Evolutionary conservation across 2,113 vertebrate genomes (phyloP), one percentile per base, ranked within the genome.

Genomic region (Podocnemis expansa): DNA sequence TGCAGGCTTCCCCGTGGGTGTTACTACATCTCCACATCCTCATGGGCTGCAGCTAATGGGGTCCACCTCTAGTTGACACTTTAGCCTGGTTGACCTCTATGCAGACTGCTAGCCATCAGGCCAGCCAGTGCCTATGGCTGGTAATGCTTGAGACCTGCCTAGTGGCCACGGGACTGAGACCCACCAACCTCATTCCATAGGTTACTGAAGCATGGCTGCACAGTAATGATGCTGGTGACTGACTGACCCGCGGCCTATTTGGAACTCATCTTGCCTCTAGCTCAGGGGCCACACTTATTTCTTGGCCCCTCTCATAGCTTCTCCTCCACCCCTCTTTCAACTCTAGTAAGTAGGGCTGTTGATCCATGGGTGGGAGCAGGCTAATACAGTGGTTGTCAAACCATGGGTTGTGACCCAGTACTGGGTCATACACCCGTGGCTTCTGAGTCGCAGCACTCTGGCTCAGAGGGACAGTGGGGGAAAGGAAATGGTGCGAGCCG

Each of bases 161-260:
- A 22, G 34, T 67, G 38, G 22, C 38, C 11, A 25, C 22, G 11
- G 70, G 38, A 41, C 22, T 11, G 38, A 10, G 10, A 75, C 70
- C 70, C 22, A 43, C 70, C 25, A 13, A 10, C 10, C 16, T 34
- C 14, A 43, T n/a, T 67, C 17, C 31, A 19, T 67, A n/a, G 34
- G 63, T 1, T 1, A 5, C 5, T n/a, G 34, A n/a, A 8, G 14
- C n/a, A 16, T 31, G 31, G 6, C n/a, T 70, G n/a, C n/a, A 38
- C 34, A 10, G 11, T 24, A 58, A 27, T 1, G 4, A 31, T 21
- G 51, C 21, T 43, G 58, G 83, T 9, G 2, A 0, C 45, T 63
- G 51, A 22, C 31, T 34, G 45, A 79, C 10, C 5, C 13, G 1
- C 31, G 34, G 34, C 2, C 9, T 14, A 34, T 19, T n/a, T 70